These are phyloP conservation scores for Percopsis transmontana DNA, from an alignment of 2,113 vertebrate genomes.

Conservation along the genomic window DNA sequence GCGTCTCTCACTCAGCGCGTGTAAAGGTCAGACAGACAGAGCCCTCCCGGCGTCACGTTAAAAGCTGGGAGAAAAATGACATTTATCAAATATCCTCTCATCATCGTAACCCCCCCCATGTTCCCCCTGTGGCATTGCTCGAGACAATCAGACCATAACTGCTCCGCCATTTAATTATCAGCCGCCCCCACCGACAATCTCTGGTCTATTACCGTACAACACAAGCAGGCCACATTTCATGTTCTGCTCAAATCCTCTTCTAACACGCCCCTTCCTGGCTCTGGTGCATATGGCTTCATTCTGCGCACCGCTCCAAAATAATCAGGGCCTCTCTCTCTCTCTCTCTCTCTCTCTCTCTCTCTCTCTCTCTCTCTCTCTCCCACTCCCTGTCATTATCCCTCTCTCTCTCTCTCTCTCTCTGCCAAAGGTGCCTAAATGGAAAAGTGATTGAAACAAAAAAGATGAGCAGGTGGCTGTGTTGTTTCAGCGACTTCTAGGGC, in stretches of 20 bases:
- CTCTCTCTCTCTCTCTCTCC: constrained; percentile 11
- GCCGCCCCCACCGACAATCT: constrained; percentile 6
- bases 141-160: constrained; percentile 30
- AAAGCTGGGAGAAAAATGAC: constrained; percentile 54
- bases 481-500: too few species aligned
- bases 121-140: constrained; percentile 46
- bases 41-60: constrained; percentile 46
- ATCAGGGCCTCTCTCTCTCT: constrained; percentile 20
- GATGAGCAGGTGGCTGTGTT: too few species aligned
- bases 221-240: constrained; percentile 34
- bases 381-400: constrained; percentile 1
- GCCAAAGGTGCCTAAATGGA: too few species aligned
- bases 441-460: too few species aligned
- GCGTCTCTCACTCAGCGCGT: constrained; percentile 23
- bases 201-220: constrained; percentile 1
- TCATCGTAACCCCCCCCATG: constrained; percentile 36
- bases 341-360: constrained; percentile 29
- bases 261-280: neutral
- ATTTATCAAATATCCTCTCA: constrained; percentile 59
- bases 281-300: constrained; percentile 8
- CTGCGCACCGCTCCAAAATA: constrained; percentile 46
- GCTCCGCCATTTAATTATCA: constrained; percentile 53
- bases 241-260: constrained; percentile 30
- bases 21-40: constrained; percentile 60
- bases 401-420: constrained; percentile 3